Conservation (phyloP, 2,888 invertebrate species). For the Rhimphoctona megacephalus region DNA sequence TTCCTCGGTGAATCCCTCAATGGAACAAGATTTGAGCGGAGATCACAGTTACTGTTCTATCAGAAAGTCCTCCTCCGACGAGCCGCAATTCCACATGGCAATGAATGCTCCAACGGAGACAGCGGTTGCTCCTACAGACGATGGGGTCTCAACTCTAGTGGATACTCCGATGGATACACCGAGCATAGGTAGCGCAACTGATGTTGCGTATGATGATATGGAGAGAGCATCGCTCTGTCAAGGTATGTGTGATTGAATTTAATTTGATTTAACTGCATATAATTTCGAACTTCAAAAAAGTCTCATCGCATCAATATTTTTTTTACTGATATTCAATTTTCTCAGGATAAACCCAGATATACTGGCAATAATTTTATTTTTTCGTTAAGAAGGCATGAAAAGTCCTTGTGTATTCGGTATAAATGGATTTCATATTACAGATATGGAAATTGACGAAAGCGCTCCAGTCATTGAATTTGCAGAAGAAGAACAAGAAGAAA, state of each 20-base stretch:
- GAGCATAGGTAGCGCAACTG: background rate
- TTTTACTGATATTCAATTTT: background rate
- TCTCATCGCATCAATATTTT: background rate
- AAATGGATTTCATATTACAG: background rate
- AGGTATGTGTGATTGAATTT: constrained; percentile 7
- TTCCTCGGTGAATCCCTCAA: background rate
- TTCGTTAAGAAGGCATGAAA: background rate
- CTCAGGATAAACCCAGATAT: background rate
- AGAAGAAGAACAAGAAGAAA: background rate
- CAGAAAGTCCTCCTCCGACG: background rate
- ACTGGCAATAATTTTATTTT: constrained; percentile 9
- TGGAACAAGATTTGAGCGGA: background rate
- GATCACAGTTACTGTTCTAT: constrained; percentile 1
- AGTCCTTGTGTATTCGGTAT: background rate
- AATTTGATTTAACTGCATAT: background rate
- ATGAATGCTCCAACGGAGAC: background rate
- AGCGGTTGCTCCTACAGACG: constrained; percentile 2
- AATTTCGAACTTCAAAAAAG: background rate
- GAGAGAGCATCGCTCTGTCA: background rate
- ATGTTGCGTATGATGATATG: background rate
- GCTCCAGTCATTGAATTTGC: background rate
- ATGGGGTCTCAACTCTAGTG: background rate
- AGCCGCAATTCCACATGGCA: background rate
- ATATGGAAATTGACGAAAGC: constrained; percentile 4
- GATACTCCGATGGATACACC: background rate